These are phyloP conservation scores for Leptonema lineaticorne DNA, from an alignment of 1,140 invertebrate genomes.

Conservation along the genomic window DNA sequence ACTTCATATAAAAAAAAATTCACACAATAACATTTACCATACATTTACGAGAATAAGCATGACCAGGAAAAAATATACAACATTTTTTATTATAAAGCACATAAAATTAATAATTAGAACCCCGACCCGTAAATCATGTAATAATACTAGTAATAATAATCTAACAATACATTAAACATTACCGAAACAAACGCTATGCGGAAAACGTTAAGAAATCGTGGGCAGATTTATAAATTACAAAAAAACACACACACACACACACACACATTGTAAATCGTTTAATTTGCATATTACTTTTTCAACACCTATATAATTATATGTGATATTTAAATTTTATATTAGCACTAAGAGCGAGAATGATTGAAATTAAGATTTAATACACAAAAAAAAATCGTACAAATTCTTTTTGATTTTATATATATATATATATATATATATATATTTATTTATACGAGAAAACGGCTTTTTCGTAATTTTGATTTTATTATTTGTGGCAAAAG, in stretches of 20 bases:
- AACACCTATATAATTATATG: background rate
- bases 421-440: too few species aligned
- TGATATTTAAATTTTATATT: background rate
- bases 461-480: background rate
- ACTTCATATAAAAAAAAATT: too few species aligned
- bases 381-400: background rate
- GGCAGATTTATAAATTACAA: too few species aligned
- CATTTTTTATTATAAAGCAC: too few species aligned
- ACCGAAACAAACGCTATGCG: slow-evolving; percentile 9
- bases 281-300: slow-evolving; percentile 2
- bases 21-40: too few species aligned
- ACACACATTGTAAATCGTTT: background rate
- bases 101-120: background rate
- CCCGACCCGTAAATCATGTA: slow-evolving; percentile 12
- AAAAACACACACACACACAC: background rate
- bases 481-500: slow-evolving; percentile 4
- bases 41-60: too few species aligned
- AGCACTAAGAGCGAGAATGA: background rate
- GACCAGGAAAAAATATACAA: background rate
- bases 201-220: slow-evolving; percentile 9
- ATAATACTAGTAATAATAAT: background rate
- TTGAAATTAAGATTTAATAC: background rate
- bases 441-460: too few species aligned
- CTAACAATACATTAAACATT: background rate
- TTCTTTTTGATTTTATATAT: background rate